Conservation (phyloP, 2,113 vertebrate species). For the Nothoprocta pentlandii region DNA sequence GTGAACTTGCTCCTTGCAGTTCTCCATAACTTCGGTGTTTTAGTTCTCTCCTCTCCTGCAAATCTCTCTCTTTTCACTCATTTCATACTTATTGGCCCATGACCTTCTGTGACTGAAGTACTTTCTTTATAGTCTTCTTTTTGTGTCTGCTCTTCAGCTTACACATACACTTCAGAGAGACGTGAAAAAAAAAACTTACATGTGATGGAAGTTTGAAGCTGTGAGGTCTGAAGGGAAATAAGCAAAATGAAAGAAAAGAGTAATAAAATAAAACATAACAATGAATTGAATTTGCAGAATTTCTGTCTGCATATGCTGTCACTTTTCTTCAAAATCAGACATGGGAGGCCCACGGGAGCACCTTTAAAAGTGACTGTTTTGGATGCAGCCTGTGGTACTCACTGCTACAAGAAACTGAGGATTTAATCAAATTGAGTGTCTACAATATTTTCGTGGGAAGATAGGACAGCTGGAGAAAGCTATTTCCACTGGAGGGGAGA, state of each 20-base stretch:
- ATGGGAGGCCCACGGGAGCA: neutral
- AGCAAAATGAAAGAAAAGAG: neutral
- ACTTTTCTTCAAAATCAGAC: neutral
- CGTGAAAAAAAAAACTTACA: neutral
- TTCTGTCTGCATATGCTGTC: neutral
- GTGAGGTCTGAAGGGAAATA: neutral
- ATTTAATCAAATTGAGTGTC: neutral
- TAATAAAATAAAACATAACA: neutral
- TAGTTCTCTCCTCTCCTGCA: neutral
- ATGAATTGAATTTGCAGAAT: neutral
- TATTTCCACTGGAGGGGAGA: neutral
- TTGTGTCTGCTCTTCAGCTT: neutral
- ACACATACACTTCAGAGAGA: neutral
- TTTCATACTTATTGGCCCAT: neutral
- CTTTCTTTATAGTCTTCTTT: accelerated
- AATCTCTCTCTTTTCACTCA: neutral
- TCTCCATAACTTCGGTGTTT: neutral
- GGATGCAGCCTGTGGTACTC: neutral
- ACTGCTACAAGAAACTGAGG: neutral
- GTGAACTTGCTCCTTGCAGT: neutral
- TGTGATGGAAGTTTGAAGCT: neutral
- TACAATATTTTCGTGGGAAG: neutral
- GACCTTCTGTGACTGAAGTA: neutral
- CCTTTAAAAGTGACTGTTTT: neutral
- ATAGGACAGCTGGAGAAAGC: neutral